Conservation (phyloP, 2,888 invertebrate species). For the Ochropleura plecta region DNA sequence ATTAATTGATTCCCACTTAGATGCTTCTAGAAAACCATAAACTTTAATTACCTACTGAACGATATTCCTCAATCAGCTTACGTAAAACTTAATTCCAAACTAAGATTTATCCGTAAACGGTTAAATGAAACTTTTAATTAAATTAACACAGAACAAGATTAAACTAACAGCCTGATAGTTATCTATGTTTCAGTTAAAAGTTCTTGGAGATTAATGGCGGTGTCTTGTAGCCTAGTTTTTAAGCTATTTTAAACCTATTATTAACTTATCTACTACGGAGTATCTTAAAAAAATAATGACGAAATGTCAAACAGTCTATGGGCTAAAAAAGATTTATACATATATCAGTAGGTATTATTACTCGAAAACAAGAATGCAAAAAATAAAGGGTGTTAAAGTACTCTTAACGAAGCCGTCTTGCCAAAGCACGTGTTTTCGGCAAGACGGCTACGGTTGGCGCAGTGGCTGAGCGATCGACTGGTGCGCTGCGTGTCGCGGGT, state of each 20-base stretch:
- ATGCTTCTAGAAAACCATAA: background rate
- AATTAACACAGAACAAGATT: constrained; percentile 53
- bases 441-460: no score
- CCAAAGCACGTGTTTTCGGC: no score
- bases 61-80: constrained; percentile 18
- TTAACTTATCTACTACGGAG: background rate
- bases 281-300: background rate
- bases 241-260: constrained; percentile 8
- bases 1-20: background rate
- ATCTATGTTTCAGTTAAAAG: constrained; percentile 53
- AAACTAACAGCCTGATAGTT: constrained; percentile 51
- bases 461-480: no score
- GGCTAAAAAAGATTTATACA: background rate
- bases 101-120: constrained; percentile 41
- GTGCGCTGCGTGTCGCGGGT: no score
- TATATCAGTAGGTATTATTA: background rate
- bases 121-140: constrained; percentile 57
- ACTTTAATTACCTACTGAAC: constrained; percentile 14
- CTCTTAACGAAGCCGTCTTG: no score
- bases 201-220: constrained; percentile 49
- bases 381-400: no score
- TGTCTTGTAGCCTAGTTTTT: constrained; percentile 27
- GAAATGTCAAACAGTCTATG: background rate
- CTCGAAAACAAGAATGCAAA: background rate
- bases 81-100: constrained; percentile 40